Evolutionary conservation across 2,797 vertebrate genomes (phyloP).

Genomic region (Phylloscopus collybita): DNA sequence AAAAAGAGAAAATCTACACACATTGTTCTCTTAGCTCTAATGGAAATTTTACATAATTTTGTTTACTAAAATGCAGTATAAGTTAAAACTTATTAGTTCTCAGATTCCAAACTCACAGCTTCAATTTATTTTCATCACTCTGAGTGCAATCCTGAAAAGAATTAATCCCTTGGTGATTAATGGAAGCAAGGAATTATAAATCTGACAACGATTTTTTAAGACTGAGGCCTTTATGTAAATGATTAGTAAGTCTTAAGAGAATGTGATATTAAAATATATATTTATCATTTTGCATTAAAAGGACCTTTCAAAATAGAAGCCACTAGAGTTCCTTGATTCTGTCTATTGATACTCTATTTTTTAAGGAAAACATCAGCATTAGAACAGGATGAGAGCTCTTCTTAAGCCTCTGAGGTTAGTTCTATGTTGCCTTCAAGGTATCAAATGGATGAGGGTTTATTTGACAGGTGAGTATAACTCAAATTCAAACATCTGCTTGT

Average conservation of each 20-base stretch:
- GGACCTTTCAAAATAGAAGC: not conserved
- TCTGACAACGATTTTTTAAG: not conserved
- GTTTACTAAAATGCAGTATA: not conserved
- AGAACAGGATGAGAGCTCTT: not conserved
- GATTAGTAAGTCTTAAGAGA: not conserved
- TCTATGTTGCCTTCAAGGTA: not conserved
- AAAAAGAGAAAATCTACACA: not conserved
- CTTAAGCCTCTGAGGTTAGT: not conserved
- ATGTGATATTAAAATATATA: not conserved
- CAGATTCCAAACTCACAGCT: not conserved
- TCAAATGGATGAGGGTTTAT: not conserved
- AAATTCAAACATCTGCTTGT: not conserved
- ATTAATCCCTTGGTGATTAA: not conserved
- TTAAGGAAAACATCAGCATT: not conserved
- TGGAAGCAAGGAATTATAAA: not conserved
- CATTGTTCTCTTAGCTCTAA: not conserved
- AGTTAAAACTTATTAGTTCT: not conserved
- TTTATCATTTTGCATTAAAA: not conserved
- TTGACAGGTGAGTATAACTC: not conserved
- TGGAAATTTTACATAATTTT: not conserved
- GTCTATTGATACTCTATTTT: not conserved
- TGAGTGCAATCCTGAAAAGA: not conserved
- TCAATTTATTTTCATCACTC: not conserved
- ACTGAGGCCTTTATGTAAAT: not conserved
- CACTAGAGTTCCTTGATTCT: not conserved